These are phyloP conservation scores for Neotoxoptera formosana DNA, from an alignment of 1,140 invertebrate genomes.

Conservation along the genomic window DNA sequence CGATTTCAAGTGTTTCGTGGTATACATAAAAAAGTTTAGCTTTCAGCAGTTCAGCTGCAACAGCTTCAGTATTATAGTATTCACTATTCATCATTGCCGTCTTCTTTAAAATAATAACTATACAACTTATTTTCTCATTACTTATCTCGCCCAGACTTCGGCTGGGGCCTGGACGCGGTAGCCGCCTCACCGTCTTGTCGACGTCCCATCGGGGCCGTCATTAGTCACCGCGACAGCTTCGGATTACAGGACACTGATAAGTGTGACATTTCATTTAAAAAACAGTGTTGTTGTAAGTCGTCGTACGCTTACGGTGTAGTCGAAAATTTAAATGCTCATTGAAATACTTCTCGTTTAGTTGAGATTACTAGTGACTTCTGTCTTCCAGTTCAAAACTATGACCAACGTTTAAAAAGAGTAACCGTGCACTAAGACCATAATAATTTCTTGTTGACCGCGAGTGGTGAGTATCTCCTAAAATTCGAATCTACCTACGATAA, in stretches of 20 bases:
- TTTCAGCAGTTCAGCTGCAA: background rate
- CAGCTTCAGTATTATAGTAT: too few species aligned
- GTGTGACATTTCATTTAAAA: background rate
- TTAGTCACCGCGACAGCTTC: background rate
- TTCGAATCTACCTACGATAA: background rate
- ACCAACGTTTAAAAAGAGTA: background rate
- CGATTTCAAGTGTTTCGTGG: background rate
- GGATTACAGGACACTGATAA: background rate
- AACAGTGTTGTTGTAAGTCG: background rate
- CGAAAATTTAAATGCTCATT: background rate
- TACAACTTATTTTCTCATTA: background rate
- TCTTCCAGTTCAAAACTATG: background rate
- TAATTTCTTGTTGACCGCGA: background rate
- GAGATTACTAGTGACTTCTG: background rate
- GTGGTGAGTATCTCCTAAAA: background rate
- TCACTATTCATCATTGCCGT: too few species aligned
- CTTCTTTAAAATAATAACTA: too few species aligned
- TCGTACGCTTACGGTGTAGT: background rate
- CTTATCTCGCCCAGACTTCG: background rate
- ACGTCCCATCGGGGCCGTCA: background rate
- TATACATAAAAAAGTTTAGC: conserved; percentile 1
- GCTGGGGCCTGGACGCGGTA: background rate
- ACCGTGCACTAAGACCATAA: background rate
- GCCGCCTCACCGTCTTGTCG: background rate
- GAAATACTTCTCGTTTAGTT: background rate